These are phyloP conservation scores for Pocillopora damicornis DNA, from an alignment of 64 coral and sea anemone species.

Conservation along the genomic window DNA sequence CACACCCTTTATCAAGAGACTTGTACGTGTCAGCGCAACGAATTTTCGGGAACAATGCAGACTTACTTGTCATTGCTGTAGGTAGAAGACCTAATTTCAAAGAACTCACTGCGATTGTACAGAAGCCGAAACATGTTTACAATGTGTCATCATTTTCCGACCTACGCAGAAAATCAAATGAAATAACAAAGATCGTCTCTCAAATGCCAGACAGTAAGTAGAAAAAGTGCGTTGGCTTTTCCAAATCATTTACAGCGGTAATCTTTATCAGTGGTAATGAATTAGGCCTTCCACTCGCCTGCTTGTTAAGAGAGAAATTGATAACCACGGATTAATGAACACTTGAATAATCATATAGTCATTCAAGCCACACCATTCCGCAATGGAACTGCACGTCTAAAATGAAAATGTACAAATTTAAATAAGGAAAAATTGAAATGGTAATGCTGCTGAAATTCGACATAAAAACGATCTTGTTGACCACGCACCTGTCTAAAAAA, in stretches of 20 bases:
- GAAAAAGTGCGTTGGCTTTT: not conserved
- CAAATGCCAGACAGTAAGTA: not conserved
- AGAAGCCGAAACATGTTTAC: constrained; percentile 35
- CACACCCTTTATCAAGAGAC: not conserved
- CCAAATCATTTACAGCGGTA: not conserved
- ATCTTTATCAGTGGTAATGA: too few species aligned
- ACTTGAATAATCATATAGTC: too few species aligned
- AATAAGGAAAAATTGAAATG: too few species aligned
- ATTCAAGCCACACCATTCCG: too few species aligned
- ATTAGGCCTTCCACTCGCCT: too few species aligned
- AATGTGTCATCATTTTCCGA: constrained; percentile 12
- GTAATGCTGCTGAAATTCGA: too few species aligned
- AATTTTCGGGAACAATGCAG: not conserved
- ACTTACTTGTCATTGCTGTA: constrained; percentile 52
- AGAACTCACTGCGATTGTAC: constrained; percentile 44
- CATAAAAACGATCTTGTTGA: too few species aligned
- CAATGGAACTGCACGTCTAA: too few species aligned
- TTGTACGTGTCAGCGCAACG: not conserved
- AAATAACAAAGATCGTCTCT: not conserved
- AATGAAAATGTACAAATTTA: too few species aligned
- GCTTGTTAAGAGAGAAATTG: too few species aligned
- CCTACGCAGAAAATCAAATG: not conserved
- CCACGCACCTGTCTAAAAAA: too few species aligned
- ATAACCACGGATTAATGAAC: too few species aligned
- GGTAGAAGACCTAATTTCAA: constrained; percentile 31